phyloP scores from a whole-genome alignment of 2,797 vertebrate genomes.

The Sciurus vulgaris region DNA sequence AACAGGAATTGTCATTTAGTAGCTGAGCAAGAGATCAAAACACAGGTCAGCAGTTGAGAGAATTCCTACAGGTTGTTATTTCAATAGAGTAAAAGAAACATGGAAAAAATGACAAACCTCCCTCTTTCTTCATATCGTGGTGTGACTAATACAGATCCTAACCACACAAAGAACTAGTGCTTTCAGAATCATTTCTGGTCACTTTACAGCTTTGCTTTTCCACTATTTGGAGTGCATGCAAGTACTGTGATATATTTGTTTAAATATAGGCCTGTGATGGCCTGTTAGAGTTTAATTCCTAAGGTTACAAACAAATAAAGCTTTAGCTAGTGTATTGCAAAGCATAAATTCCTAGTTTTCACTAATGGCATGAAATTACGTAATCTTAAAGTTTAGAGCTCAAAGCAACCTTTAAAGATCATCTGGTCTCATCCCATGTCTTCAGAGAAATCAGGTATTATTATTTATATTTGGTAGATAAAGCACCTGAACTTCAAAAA shows the following conservation, averaged over 20 bases:
- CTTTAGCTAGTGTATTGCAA: constrained; percentile 23
- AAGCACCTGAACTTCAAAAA: constrained; percentile 53
- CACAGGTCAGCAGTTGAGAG: neutral
- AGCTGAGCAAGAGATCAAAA: constrained; percentile 31
- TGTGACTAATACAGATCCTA: constrained; percentile 25
- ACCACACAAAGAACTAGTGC: neutral
- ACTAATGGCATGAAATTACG: constrained; percentile 38
- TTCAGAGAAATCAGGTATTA: constrained; percentile 49
- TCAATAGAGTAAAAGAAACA: neutral
- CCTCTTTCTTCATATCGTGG: neutral
- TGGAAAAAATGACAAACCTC: neutral
- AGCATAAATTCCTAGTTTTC: constrained; percentile 51
- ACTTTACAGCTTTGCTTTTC: neutral
- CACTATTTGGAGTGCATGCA: neutral
- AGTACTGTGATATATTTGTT: neutral
- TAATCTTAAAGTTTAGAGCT: constrained; percentile 19
- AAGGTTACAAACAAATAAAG: constrained; percentile 68
- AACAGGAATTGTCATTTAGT: constrained; percentile 10
- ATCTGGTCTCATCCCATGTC: neutral
- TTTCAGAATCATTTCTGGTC: constrained; percentile 13
- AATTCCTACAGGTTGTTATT: constrained; percentile 42
- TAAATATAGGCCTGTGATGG: constrained; percentile 1
- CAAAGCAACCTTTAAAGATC: neutral
- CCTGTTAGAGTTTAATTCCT: constrained; percentile 67
- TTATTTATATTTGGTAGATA: constrained; percentile 37